Conservation (phyloP, 2,113 vertebrate genomes). For the Emydocephalus ijimae region DNA sequence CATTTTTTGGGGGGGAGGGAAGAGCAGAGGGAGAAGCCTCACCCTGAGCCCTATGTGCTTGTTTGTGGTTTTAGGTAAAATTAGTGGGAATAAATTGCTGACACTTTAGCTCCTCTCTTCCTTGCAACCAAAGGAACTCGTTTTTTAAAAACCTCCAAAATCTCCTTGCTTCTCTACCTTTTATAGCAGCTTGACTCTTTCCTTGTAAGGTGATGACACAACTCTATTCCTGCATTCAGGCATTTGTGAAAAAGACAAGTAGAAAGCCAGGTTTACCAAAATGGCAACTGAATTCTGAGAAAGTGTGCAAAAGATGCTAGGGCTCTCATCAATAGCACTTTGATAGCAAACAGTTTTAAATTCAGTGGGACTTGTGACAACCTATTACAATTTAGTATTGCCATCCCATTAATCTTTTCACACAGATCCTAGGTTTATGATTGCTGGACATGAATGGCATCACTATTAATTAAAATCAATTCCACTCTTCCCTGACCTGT, state of each 20-base stretch:
- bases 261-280: neutral
- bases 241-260: neutral
- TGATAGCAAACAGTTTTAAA: neutral
- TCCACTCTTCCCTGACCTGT: neutral
- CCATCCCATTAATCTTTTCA: neutral
- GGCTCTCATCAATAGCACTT: neutral
- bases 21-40: neutral
- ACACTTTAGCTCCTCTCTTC: neutral
- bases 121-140: too few relatives aligned
- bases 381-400: neutral
- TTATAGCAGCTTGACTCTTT: neutral
- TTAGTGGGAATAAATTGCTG: conserved; percentile 19
- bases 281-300: neutral
- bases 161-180: neutral
- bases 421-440: neutral
- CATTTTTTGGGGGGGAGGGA: too few relatives aligned
- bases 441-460: neutral
- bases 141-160: neutral
- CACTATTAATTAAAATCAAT: neutral
- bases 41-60: neutral
- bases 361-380: neutral
- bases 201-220: too few relatives aligned
- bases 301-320: neutral
- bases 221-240: neutral
- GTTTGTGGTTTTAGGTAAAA: conserved; percentile 1